Percentiles rank a stretch among this genome's conserved stretches.
Conservation (phyloP, 2,888 invertebrate species). For the Miltochrista miniata region DNA sequence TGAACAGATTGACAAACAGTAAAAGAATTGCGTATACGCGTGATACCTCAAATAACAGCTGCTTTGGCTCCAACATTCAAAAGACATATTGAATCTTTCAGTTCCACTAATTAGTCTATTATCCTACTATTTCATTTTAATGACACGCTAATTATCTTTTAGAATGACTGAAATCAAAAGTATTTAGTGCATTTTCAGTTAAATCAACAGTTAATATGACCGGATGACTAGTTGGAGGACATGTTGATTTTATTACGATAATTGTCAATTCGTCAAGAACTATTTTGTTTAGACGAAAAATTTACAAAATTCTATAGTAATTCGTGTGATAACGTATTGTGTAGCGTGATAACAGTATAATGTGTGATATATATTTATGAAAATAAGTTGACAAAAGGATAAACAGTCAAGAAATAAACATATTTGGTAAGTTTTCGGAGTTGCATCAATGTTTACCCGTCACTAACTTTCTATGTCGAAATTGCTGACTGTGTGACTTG, state of each 20-base stretch:
- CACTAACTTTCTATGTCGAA: constrained; percentile 62
- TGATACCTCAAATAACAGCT: too few relatives aligned
- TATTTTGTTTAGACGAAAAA: constrained; percentile 73
- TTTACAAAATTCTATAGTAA: constrained; percentile 73
- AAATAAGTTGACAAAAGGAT: constrained; percentile 60
- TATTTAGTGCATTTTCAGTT: background rate
- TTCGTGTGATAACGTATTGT: constrained; percentile 64
- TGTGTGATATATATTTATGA: constrained; percentile 69
- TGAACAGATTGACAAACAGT: too few relatives aligned
- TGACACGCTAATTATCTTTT: background rate
- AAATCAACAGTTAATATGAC: constrained; percentile 45
- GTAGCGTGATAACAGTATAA: constrained; percentile 67
- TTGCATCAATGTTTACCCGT: constrained; percentile 64
- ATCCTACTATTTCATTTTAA: too few relatives aligned
- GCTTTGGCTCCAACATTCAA: too few relatives aligned
- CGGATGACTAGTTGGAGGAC: constrained; percentile 75
- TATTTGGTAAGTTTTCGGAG: constrained; percentile 74
- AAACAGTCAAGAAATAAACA: constrained; percentile 57
- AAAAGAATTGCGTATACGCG: too few relatives aligned
- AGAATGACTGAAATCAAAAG: constrained; percentile 1
- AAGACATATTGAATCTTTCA: too few relatives aligned
- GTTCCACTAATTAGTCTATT: too few relatives aligned
- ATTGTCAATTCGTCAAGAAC: constrained; percentile 78
- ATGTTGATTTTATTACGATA: constrained; percentile 79
- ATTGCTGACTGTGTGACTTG: constrained; percentile 33